Percentiles rank a stretch among this genome's conserved stretches.
Evolutionary conservation across 2,888 invertebrate genomes (phyloP).

Genomic region (Vannuccia rotundouncinata): DNA sequence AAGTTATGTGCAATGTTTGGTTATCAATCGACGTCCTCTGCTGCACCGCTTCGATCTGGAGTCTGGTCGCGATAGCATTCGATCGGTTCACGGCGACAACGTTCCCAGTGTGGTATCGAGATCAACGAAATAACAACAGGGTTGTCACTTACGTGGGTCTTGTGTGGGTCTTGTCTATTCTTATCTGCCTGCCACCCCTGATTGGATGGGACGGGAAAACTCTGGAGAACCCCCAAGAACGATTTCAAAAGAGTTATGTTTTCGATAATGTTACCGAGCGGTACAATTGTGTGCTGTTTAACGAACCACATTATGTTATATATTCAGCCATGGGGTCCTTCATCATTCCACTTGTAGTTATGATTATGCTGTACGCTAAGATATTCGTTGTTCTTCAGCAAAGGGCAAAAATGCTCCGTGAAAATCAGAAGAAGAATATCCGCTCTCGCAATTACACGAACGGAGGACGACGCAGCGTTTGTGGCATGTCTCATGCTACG

Average conservation of each 20-base stretch:
- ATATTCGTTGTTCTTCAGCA: conserved; percentile 52
- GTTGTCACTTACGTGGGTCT: conserved; percentile 50
- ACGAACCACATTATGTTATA: conserved; percentile 52
- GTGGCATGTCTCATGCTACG: not conserved
- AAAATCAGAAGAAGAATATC: not conserved
- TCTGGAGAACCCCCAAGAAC: conserved; percentile 1
- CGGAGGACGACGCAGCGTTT: not conserved
- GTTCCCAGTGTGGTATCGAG: conserved; percentile 56
- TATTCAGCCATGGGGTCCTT: conserved; percentile 56
- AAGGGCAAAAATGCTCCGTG: conserved; percentile 46
- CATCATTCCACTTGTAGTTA: conserved; percentile 52
- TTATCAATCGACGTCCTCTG: conserved; percentile 53
- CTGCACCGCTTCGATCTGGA: conserved; percentile 57
- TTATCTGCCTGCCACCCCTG: conserved; percentile 54
- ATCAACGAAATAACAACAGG: conserved; percentile 49
- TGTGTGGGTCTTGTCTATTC: conserved; percentile 55
- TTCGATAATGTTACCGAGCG: conserved; percentile 42
- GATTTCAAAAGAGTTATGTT: conserved; percentile 31
- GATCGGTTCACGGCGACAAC: conserved; percentile 56
- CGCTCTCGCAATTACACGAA: too few relatives aligned
- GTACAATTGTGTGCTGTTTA: conserved; percentile 52
- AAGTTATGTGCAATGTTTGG: conserved; percentile 51
- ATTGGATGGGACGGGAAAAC: conserved; percentile 46
- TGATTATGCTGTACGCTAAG: conserved; percentile 53
- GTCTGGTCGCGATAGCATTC: conserved; percentile 54